Evolutionary conservation across 1,140 invertebrate species (phyloP), one percentile per base, ranked within the genome.

Genomic region (Stenopsyche tienmushanensis): DNA sequence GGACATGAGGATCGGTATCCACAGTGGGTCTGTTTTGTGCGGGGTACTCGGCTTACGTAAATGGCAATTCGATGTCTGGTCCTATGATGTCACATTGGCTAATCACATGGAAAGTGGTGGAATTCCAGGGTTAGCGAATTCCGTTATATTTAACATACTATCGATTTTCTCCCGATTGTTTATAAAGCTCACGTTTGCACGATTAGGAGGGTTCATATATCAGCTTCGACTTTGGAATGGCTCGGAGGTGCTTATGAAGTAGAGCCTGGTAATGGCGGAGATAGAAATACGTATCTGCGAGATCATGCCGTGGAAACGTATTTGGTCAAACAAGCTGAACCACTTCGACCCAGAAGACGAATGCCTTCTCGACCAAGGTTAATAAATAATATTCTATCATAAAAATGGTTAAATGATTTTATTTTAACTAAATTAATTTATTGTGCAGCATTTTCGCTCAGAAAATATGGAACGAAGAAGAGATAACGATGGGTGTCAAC

Each of bases 31-130:
- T 0, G 95, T 97, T 25, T 83, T 97, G 45, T 97, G 94, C 76
- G 95, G 96, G 3, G 94, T 98, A 34, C 84, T 97, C 10, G 96
- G 96, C 0, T 86, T 96, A 23, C 83, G 90, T 71, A 95, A 97
- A 76, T 98, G 96, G 92, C 96, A 98, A 78, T 99, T 98, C 79
- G 96, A 99, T 77, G 93, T 98, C 2, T 98, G 95, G 95, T 97
- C 94, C 8, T 94, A 97, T 78, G 97, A 99, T 79, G 96, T 99
- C 71, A 97, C 93, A 5, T 80, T 98, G 59, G 96, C 96, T n/a
- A 98, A 98, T 80, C 93, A 95, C 74, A 91, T 99, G 85, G 96
- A 99, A 82, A 93, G 93, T 64, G 94, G 93, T 8, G 96, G 96
- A 7, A 86, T 94, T 70, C 93, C 95, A 9, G 96, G 95, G 89